Evolutionary conservation across 2,113 vertebrate genomes (phyloP), one percentile per base, ranked within the genome.

Genomic region (Clarias gariepinus): DNA sequence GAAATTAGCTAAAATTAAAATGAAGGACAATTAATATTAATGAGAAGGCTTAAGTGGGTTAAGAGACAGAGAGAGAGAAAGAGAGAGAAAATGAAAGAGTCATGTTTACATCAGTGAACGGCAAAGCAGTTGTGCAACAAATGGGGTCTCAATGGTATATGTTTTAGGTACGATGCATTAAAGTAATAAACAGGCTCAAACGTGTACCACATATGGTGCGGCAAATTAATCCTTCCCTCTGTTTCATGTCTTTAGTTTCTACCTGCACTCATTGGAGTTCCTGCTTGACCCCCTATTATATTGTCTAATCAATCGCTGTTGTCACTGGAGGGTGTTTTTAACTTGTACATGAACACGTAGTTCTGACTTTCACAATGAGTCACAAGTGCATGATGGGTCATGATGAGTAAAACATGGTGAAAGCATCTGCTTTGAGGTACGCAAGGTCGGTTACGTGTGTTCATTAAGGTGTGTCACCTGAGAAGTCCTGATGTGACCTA

Each of bases 21-120:
- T 85, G 60, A 64, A 89, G 61, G 73, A 88, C 10, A 87, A 90
- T 93, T 88, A 89, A 93, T 94, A 93, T 94, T 92, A 90, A 93
- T 93, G 88, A 89, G 68, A 55, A 9, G 60, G 53, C 58, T 88
- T 88, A 90, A 92, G 87, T 90, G 85, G 85, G 88, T 81, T 85
- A 86, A 92, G 87, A 68, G 10, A 68, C 0, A 68, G 28, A 68
- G 3, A 68, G 64, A 68, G n/a, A 68, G 30, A 73, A 0, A 71
- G 47, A 77, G 10, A 77, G 33, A 55, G 12, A 77, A 28, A 60
- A 25, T 19, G 77, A 74, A 79, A 66, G 33, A 36, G 79, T 68
- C 68, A 18, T 10, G 33, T 21, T 73, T 11, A 73, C 15, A 18
- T 16, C 15, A 8, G 28, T 7, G 19, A 36, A 30, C 30, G 7